These are phyloP conservation scores for Bellardia bayeri DNA, from an alignment of 2,888 invertebrate species.

Conservation along the genomic window DNA sequence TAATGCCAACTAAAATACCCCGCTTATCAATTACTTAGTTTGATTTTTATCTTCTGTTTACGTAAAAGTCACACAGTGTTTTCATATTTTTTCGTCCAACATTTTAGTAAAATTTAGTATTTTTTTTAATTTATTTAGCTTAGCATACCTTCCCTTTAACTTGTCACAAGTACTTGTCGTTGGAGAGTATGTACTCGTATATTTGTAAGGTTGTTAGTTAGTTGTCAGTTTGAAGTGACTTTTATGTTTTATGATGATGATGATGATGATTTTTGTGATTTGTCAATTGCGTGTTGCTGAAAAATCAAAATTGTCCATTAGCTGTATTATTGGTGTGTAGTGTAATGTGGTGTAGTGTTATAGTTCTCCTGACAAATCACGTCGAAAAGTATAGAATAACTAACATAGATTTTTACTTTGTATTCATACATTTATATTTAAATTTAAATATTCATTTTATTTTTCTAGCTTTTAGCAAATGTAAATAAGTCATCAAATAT, in stretches of 20 bases:
- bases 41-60: too few species aligned
- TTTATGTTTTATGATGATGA: conserved; percentile 65
- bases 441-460: background rate
- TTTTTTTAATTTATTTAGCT: too few species aligned
- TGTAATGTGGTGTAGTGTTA: background rate
- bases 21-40: background rate
- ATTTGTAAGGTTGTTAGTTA: conserved; percentile 28
- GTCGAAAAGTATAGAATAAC: conserved; percentile 17
- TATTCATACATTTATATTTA: background rate
- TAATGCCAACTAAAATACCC: background rate
- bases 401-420: conserved; percentile 52
- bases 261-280: conserved; percentile 69
- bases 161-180: background rate
- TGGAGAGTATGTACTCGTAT: background rate
- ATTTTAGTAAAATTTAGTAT: too few species aligned
- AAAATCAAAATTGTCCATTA: conserved; percentile 76
- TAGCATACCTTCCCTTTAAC: conserved; percentile 23
- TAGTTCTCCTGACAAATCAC: conserved; percentile 65
- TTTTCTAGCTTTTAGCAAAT: background rate
- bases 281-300: conserved; percentile 78
- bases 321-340: conserved; percentile 55
- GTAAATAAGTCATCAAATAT: conserved; percentile 50
- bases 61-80: too few species aligned
- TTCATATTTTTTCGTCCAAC: too few species aligned
- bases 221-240: conserved; percentile 55